phyloP scores from a whole-genome alignment of 2,888 invertebrate species.

The Tinea semifulvella region DNA sequence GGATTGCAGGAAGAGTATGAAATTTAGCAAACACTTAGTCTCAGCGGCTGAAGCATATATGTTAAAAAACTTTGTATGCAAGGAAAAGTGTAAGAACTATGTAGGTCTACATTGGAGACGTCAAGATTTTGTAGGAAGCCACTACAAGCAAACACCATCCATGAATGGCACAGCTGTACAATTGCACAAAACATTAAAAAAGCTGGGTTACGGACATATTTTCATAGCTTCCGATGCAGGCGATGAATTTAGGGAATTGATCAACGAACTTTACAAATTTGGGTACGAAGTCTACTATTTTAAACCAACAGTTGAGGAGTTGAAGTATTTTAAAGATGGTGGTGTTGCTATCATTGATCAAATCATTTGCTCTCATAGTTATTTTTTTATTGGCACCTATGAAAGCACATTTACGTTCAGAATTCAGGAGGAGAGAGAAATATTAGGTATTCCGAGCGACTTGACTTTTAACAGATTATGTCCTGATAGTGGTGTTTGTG shows the following conservation, averaged over 20 bases:
- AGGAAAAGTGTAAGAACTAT: conserved; percentile 71
- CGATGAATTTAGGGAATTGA: conserved; percentile 59
- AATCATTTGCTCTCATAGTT: conserved; percentile 90
- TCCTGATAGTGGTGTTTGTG: conserved; percentile 69
- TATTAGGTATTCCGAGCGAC: conserved; percentile 82
- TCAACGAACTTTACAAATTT: conserved; percentile 39
- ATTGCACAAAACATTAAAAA: conserved; percentile 67
- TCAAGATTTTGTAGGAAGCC: conserved; percentile 83
- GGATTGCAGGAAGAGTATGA: conserved; percentile 90
- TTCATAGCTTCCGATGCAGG: conserved; percentile 89
- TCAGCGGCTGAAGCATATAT: conserved; percentile 73
- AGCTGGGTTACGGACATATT: conserved; percentile 57
- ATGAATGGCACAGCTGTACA: conserved; percentile 81
- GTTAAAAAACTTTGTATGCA: conserved; percentile 32
- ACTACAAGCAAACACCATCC: conserved; percentile 79
- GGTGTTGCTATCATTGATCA: conserved; percentile 94
- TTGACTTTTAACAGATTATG: conserved; percentile 92
- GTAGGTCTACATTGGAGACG: conserved; percentile 88
- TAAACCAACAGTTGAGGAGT: conserved; percentile 51
- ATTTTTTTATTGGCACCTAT: conserved; percentile 88
- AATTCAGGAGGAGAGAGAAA: conserved; percentile 97
- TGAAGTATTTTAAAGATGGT: conserved; percentile 75
- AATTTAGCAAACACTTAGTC: conserved; percentile 77
- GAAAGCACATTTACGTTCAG: conserved; percentile 97
- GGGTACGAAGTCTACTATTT: conserved; percentile 39